Conservation (phyloP, 2,113 vertebrate species). For the Melanerpes aurifrons region DNA sequence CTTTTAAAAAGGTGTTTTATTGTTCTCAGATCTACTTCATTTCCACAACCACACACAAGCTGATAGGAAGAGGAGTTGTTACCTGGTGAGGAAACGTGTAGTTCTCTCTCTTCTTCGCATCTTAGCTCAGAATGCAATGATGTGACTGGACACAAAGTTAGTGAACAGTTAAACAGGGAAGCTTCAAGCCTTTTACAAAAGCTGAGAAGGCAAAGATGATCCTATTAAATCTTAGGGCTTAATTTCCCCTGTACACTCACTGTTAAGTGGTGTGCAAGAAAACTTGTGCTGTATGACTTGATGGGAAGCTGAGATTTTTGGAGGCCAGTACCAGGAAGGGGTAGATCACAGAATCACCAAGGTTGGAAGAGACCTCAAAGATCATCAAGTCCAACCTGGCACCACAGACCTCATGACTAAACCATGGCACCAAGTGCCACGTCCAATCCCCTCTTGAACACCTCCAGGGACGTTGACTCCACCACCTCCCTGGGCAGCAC, state of each 20-base stretch:
- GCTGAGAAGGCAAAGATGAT: neutral
- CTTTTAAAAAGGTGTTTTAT: neutral
- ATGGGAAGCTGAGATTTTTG: neutral
- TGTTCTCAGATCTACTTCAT: neutral
- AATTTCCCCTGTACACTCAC: rapidly evolving
- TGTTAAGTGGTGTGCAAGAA: too few relatives aligned
- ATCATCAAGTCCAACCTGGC: too few relatives aligned
- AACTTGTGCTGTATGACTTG: neutral
- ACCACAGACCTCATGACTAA: too few relatives aligned
- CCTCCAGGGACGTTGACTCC: too few relatives aligned
- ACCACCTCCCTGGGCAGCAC: too few relatives aligned
- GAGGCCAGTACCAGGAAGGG: neutral
- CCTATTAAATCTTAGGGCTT: neutral
- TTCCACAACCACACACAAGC: neutral
- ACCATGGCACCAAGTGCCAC: too few relatives aligned
- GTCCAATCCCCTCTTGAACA: too few relatives aligned
- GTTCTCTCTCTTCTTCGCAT: rapidly evolving
- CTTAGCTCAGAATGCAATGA: neutral
- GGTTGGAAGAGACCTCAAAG: too few relatives aligned
- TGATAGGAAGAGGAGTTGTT: neutral
- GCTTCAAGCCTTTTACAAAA: neutral
- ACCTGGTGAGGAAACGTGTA: rapidly evolving
- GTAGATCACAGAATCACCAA: too few relatives aligned
- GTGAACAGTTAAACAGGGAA: neutral
- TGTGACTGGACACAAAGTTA: neutral